These are phyloP conservation scores for Prunella himalayana DNA, from an alignment of 2,113 vertebrate genomes.

Conservation along the genomic window DNA sequence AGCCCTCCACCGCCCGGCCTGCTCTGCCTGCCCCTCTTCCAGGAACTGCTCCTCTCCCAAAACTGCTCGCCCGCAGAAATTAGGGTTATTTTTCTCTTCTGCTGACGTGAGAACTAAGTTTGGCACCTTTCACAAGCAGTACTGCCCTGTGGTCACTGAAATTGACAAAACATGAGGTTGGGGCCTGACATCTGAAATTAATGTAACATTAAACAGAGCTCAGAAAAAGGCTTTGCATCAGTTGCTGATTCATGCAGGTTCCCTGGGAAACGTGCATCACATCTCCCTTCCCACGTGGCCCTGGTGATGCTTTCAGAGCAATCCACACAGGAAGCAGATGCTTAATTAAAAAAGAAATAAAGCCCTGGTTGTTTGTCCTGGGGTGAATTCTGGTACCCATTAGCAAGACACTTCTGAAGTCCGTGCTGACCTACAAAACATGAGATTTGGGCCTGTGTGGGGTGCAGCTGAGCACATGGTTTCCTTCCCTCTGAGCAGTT, in stretches of 20 bases:
- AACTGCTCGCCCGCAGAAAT: neutral
- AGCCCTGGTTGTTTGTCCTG: neutral
- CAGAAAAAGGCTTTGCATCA: neutral
- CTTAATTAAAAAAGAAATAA: neutral
- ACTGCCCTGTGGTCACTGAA: neutral
- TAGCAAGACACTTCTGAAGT: neutral
- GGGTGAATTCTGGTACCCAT: neutral
- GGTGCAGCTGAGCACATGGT: neutral
- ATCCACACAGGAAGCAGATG: neutral
- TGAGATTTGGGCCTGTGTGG: neutral
- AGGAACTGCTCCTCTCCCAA: neutral
- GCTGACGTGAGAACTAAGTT: neutral
- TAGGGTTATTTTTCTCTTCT: neutral
- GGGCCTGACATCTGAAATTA: neutral
- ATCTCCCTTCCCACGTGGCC: neutral
- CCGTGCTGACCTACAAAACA: neutral
- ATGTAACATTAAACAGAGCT: neutral
- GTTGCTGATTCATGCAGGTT: slow-evolving; percentile 43
- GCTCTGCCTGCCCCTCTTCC: neutral
- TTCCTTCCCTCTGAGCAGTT: neutral
- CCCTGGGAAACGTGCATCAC: neutral
- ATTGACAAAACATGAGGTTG: neutral
- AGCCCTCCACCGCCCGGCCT: neutral
- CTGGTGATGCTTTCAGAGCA: neutral
- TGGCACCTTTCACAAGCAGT: neutral